These are phyloP conservation scores for Chloropsis hardwickii DNA, from an alignment of 2,113 vertebrate genomes.

Conservation along the genomic window DNA sequence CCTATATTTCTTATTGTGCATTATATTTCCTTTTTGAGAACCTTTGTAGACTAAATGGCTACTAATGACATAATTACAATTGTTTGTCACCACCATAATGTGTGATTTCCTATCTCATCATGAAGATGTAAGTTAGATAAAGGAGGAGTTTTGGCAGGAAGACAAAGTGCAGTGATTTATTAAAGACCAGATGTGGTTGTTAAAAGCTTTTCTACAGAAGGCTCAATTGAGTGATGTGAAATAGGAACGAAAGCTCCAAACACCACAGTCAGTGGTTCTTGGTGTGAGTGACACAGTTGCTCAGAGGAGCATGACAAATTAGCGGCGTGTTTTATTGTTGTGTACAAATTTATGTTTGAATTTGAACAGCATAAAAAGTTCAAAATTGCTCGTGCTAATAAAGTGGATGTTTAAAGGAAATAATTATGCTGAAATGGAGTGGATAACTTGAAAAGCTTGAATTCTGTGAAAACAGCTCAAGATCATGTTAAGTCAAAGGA, in stretches of 20 bases:
- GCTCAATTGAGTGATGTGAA: constrained; percentile 75
- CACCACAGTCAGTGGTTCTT: constrained; percentile 58
- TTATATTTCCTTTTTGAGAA: constrained; percentile 78
- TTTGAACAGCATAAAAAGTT: constrained; percentile 64
- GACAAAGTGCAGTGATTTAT: constrained; percentile 92
- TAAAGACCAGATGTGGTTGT: constrained; percentile 86
- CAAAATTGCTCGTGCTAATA: constrained; percentile 5
- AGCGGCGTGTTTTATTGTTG: constrained; percentile 69
- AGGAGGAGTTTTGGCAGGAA: constrained; percentile 91
- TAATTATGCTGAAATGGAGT: background rate
- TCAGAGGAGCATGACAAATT: constrained; percentile 67
- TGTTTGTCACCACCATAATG: constrained; percentile 92
- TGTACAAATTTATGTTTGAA: constrained; percentile 62
- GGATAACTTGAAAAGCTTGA: constrained; percentile 23
- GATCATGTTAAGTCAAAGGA: constrained; percentile 44
- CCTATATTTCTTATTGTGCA: constrained; percentile 79
- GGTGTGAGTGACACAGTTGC: constrained; percentile 68
- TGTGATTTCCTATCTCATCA: constrained; percentile 90
- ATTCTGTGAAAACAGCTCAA: constrained; percentile 19
- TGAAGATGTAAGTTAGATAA: constrained; percentile 92
- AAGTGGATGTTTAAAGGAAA: constrained; percentile 57
- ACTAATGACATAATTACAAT: constrained; percentile 93
- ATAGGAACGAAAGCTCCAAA: constrained; percentile 51
- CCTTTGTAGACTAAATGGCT: constrained; percentile 85
- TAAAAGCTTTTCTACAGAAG: constrained; percentile 85